These are phyloP conservation scores for Muschampia plurimacula DNA, from an alignment of 2,888 invertebrate species.

Conservation along the genomic window DNA sequence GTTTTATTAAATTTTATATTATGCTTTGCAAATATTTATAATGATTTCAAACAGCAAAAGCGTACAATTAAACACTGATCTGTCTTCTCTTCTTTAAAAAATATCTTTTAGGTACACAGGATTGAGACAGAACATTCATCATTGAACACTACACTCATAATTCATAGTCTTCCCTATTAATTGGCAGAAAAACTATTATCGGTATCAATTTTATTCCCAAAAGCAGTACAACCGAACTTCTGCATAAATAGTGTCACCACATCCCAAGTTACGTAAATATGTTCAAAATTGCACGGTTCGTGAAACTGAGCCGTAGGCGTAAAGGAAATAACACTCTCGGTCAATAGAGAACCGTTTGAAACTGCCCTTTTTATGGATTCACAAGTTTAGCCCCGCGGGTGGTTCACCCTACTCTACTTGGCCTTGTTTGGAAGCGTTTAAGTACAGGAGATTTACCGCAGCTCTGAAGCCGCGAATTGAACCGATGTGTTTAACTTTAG, in stretches of 20 bases:
- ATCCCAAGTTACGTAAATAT: slow-evolving; percentile 5
- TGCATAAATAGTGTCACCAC: not conserved
- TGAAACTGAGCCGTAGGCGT: slow-evolving; percentile 39
- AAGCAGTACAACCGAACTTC: too few species aligned
- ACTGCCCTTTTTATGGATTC: slow-evolving; percentile 50
- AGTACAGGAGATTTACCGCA: slow-evolving; percentile 16
- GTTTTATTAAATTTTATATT: too few species aligned
- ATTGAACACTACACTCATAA: too few species aligned
- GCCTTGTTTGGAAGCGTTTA: slow-evolving; percentile 42
- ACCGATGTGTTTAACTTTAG: not conserved
- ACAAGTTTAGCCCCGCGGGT: slow-evolving; percentile 45
- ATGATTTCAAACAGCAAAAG: too few species aligned
- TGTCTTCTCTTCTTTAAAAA: too few species aligned
- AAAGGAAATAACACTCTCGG: slow-evolving; percentile 40
- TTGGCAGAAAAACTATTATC: not conserved
- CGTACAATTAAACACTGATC: too few species aligned
- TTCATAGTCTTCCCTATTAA: too few species aligned
- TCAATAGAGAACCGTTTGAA: slow-evolving; percentile 49
- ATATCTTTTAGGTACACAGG: too few species aligned
- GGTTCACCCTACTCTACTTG: slow-evolving; percentile 42
- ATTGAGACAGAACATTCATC: too few species aligned
- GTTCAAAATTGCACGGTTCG: slow-evolving; percentile 22
- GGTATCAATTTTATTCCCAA: not conserved
- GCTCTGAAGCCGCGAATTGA: slow-evolving; percentile 2
- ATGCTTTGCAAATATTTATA: too few species aligned